Evolutionary conservation across 2,888 invertebrate species (phyloP).

Genomic region (Lasioglossum vierecki): DNA sequence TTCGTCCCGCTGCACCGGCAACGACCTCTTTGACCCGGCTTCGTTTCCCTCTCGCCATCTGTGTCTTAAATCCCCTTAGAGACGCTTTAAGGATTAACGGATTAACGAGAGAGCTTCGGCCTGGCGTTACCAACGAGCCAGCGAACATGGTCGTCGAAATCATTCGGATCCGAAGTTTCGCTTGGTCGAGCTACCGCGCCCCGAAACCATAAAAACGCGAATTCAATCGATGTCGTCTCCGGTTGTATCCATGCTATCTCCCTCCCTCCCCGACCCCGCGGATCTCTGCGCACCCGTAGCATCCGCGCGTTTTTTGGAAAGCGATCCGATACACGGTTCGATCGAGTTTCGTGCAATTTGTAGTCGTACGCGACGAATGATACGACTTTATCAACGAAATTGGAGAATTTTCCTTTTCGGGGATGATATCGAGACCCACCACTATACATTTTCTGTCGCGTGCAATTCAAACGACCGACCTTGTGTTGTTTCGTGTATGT

Average conservation of each 20-base stretch:
- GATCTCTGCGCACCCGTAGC: background rate
- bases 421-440: background rate
- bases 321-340: background rate
- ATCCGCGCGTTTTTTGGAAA: background rate
- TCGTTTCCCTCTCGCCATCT: slow-evolving; percentile 9
- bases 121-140: background rate
- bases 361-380: background rate
- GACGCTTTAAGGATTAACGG: slow-evolving; percentile 6
- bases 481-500: background rate
- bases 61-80: slow-evolving; percentile 1
- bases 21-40: slow-evolving; percentile 22
- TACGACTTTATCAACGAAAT: background rate
- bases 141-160: background rate
- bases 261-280: background rate
- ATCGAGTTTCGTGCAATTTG: background rate
- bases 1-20: background rate
- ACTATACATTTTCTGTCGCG: background rate
- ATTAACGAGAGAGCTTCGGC: background rate
- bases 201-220: background rate
- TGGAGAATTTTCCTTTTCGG: background rate
- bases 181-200: background rate
- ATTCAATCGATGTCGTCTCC: background rate
- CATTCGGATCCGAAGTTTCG: background rate
- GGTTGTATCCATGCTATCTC: background rate
- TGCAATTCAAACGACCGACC: background rate